Base-by-base conservation (phyloP, 2,888 invertebrate species). In the Xestia rhomboidea region DNA sequence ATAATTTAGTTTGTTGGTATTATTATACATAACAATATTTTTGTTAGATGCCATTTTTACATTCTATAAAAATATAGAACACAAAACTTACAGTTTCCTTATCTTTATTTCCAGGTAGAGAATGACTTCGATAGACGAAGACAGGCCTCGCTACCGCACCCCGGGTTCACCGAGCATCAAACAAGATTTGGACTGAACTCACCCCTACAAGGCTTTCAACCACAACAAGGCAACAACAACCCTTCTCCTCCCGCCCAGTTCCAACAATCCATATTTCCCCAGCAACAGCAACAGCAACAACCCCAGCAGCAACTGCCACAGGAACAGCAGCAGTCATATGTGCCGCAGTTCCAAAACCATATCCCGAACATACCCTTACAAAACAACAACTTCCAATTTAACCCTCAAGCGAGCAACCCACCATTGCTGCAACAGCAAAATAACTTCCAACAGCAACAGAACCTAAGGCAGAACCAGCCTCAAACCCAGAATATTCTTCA, bases 71-170 rank as follows among this genome's bases (percentile, higher is more conserved):
- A 57, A 62, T 38, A 49, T 0, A 7, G 21, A 62, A 24, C 5
- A 51, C 5, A 24, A 57, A 34, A 78, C 66, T 78, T 54, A 74
- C 51, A 24, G 27, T n/a, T 24, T 68, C 69, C 79, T 86, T 90
- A 83, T 89, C 74, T 89, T 92, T 84, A 84, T 95, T 96, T 51
- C 11, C 96, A 96, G 96, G 91, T 95, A 92, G 96, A 96, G 90
- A 96, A 96, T 95, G 96, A 96, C 86, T 96, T 93, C 92, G 96
- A 96, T 85, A 94, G 96, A 93, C 95, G 94, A 93, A 94, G 96
- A 91, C 96, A 96, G 86, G 92, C 94, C 57, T 87, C 93, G 44
- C 88, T 94, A 84, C 94, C 94, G 74, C 96, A 95, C 77, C 91
- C 95, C 62, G 96, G 95, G 63, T 96, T 96, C 90, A 95, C 86